Evolutionary conservation across 2,797 vertebrate genomes (phyloP).

Genomic region (Sebastiscus albofasciatus): DNA sequence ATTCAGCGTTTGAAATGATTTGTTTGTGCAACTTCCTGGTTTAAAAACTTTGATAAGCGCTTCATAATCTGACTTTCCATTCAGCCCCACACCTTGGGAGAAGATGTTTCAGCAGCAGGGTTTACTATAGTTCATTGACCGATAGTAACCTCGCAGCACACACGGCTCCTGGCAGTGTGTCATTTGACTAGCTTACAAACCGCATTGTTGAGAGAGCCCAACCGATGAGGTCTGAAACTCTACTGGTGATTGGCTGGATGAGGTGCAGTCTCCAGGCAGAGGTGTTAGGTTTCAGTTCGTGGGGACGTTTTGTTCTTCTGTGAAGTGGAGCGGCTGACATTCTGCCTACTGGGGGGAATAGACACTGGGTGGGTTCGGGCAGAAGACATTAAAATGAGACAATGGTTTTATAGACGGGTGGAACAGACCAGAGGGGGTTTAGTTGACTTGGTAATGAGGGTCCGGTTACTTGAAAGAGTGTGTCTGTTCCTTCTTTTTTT

Average conservation of each 20-base stretch:
- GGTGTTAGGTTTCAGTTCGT: slow-evolving; percentile 77
- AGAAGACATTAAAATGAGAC: slow-evolving; percentile 23
- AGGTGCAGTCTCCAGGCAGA: slow-evolving; percentile 65
- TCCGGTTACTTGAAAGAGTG: background rate
- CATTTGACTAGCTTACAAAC: slow-evolving; percentile 77
- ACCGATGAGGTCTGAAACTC: slow-evolving; percentile 55
- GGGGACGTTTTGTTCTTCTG: slow-evolving; percentile 67
- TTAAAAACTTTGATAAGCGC: background rate
- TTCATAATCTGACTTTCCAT: slow-evolving; percentile 5
- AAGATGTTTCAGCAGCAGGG: slow-evolving; percentile 32
- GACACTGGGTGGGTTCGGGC: background rate
- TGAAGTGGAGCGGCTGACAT: slow-evolving; percentile 40
- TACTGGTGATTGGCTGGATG: slow-evolving; percentile 71
- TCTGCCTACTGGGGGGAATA: slow-evolving; percentile 3
- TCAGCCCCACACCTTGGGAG: background rate
- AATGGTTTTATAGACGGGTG: slow-evolving; percentile 32
- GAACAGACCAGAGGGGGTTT: slow-evolving; percentile 10
- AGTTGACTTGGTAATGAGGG: slow-evolving; percentile 20
- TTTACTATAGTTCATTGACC: slow-evolving; percentile 84
- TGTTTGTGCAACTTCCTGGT: slow-evolving; percentile 1
- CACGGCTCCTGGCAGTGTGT: slow-evolving; percentile 63
- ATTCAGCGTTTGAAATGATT: background rate
- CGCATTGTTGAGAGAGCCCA: slow-evolving; percentile 76
- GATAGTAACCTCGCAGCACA: slow-evolving; percentile 78
- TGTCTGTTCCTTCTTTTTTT: background rate